Evolutionary conservation across 2,888 invertebrate species (phyloP).

Genomic region (Aphidius colemani): DNA sequence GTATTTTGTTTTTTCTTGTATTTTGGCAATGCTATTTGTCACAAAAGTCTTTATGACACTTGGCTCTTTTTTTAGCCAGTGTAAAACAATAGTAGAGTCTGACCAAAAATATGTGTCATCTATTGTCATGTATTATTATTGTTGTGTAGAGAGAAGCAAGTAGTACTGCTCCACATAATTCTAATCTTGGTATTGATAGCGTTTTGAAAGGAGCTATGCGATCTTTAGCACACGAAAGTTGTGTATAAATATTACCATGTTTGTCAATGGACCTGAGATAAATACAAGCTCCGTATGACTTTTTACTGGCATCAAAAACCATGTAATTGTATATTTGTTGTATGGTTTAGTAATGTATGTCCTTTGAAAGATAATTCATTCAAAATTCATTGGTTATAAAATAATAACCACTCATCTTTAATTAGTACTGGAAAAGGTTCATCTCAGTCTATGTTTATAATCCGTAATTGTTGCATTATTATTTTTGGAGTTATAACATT

Average conservation of each 20-base stretch:
- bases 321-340: slow-evolving; percentile 10
- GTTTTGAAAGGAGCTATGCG: slow-evolving; percentile 25
- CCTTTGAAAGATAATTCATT: not conserved
- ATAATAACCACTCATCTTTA: too few species aligned
- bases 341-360: too few species aligned
- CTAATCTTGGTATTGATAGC: slow-evolving; percentile 17
- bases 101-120: slow-evolving; percentile 28
- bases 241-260: not conserved
- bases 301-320: slow-evolving; percentile 20
- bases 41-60: slow-evolving; percentile 31
- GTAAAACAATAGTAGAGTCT: slow-evolving; percentile 33
- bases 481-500: too few species aligned
- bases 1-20: slow-evolving; percentile 24
- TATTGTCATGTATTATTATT: not conserved
- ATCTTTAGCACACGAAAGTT: slow-evolving; percentile 19
- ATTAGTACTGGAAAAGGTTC: too few species aligned
- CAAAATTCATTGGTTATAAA: not conserved
- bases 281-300: slow-evolving; percentile 24
- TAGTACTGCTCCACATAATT: slow-evolving; percentile 17
- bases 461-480: too few species aligned
- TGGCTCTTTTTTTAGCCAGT: slow-evolving; percentile 31
- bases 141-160: slow-evolving; percentile 11
- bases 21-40: slow-evolving; percentile 31
- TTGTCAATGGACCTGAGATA: slow-evolving; percentile 18
- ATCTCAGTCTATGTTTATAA: too few species aligned